Conservation (phyloP, 2,888 invertebrate species). For the Lasioglossum zephyrum region DNA sequence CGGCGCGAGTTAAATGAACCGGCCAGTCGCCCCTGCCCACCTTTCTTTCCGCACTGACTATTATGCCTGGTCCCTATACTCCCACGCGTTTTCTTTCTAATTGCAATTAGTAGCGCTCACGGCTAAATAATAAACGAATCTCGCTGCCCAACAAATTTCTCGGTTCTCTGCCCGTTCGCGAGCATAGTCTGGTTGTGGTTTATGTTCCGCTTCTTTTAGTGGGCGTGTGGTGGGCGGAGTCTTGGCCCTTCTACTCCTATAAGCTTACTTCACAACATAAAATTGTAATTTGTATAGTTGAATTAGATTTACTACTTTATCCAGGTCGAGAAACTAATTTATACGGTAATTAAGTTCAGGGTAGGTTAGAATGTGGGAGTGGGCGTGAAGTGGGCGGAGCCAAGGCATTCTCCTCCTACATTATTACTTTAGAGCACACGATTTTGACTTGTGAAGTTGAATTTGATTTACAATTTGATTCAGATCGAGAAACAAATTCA, state of each 20-base stretch:
- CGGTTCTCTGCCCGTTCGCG: background rate
- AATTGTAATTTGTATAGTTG: too few relatives aligned
- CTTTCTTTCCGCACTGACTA: constrained; percentile 24
- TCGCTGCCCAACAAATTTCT: background rate
- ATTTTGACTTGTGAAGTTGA: too few relatives aligned
- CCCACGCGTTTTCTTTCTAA: background rate
- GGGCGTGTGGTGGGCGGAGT: background rate
- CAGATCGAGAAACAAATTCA: too few relatives aligned
- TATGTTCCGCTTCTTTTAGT: background rate
- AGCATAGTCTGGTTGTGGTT: background rate
- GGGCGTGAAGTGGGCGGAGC: background rate
- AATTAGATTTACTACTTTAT: too few relatives aligned
- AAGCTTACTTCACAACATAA: too few relatives aligned
- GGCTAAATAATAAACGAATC: background rate
- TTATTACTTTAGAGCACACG: too few relatives aligned
- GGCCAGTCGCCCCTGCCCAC: constrained; percentile 21
- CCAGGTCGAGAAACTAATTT: too few relatives aligned
- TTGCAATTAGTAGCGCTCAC: background rate
- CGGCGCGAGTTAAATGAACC: constrained; percentile 58
- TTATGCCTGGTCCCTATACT: background rate
- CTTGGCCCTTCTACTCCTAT: too few relatives aligned
- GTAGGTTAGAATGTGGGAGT: background rate
- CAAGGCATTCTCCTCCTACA: too few relatives aligned
- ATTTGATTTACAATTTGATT: too few relatives aligned
- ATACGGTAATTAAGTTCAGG: too few relatives aligned